Evolutionary conservation across 2,113 vertebrate genomes (phyloP).

Genomic region (Falco punctatus): DNA sequence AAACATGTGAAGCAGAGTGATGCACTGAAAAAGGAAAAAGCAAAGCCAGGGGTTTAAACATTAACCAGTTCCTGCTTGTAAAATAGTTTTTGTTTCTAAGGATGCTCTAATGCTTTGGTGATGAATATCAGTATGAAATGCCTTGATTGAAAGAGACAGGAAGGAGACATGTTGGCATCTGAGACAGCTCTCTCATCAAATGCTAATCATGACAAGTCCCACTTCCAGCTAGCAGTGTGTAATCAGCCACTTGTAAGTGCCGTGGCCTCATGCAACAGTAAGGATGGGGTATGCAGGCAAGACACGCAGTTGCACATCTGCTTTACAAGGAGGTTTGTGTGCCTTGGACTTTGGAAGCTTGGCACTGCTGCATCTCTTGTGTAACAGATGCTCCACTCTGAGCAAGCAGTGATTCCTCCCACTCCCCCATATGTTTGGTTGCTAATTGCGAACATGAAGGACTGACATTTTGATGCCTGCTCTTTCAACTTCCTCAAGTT

Average conservation of each 20-base stretch:
- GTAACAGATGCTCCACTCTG: not conserved
- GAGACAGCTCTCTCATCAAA: not conserved
- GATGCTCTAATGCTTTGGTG: not conserved
- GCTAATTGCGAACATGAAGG: conserved; percentile 2
- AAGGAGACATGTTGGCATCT: not conserved
- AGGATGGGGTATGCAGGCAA: not conserved
- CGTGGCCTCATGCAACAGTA: accelerated
- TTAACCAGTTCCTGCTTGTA: not conserved
- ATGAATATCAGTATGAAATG: not conserved
- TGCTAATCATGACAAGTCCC: not conserved
- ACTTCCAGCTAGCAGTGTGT: not conserved
- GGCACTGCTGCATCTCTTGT: not conserved
- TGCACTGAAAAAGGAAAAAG: not conserved
- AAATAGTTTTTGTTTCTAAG: not conserved
- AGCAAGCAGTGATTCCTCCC: not conserved
- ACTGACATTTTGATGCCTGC: not conserved
- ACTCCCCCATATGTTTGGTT: not conserved
- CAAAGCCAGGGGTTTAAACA: not conserved
- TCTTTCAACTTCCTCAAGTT: not conserved
- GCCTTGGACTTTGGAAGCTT: not conserved
- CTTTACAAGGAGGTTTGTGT: not conserved
- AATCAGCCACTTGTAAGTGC: not conserved
- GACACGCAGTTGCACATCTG: not conserved
- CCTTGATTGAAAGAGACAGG: not conserved
- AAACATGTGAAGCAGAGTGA: not conserved